phyloP scores from a whole-genome alignment of 2,797 vertebrate genomes.

The Cirrhinus molitorella region DNA sequence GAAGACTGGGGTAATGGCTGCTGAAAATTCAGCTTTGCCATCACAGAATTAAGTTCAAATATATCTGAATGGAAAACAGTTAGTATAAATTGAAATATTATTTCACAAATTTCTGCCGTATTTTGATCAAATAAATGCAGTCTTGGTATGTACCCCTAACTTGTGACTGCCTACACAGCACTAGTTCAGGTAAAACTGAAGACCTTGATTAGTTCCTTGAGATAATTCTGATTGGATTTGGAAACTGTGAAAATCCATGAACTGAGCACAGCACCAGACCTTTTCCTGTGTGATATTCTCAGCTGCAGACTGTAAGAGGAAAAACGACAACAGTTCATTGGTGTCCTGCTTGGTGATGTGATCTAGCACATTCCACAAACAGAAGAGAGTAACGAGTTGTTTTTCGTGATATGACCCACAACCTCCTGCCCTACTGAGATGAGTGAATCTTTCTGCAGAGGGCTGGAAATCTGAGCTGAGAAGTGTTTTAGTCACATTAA shows the following conservation, averaged over 20 bases:
- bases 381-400: neutral
- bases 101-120: neutral
- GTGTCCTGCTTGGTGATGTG: slow-evolving; percentile 9
- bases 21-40: neutral
- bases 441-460: neutral
- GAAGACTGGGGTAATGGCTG: neutral
- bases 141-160: too few species aligned
- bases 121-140: too few species aligned
- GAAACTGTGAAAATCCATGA: neutral
- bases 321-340: neutral
- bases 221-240: too few species aligned
- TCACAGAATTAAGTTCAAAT: neutral
- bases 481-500: slow-evolving; percentile 4
- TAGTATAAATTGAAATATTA: neutral
- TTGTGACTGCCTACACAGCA: neutral
- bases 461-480: neutral
- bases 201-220: neutral
- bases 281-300: neutral
- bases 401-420: slow-evolving; percentile 10
- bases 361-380: neutral
- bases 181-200: neutral
- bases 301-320: neutral
- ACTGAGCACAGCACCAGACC: neutral
- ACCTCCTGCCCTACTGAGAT: neutral
- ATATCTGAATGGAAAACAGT: neutral